Conservation (phyloP, 2,888 invertebrate genomes). For the Cinara cedri region DNA sequence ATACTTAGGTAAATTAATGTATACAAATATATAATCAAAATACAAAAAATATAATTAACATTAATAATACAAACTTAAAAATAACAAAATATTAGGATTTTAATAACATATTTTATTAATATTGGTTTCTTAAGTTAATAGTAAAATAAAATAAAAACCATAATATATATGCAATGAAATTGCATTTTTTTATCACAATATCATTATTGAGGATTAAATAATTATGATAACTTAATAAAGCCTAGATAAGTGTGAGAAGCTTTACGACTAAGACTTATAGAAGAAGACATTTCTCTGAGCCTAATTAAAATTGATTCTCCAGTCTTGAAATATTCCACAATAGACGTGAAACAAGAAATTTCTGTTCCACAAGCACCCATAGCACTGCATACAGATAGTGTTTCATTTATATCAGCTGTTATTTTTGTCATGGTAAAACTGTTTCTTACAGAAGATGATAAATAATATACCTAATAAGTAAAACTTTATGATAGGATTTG, state of each 20-base stretch:
- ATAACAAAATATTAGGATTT: slow-evolving; percentile 18
- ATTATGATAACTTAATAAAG: slow-evolving; percentile 30
- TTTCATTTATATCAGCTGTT: slow-evolving; percentile 33
- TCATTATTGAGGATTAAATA: background rate
- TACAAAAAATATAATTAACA: slow-evolving; percentile 6
- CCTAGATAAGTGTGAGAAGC: slow-evolving; percentile 43
- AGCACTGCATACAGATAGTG: slow-evolving; percentile 41
- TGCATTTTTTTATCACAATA: slow-evolving; percentile 11
- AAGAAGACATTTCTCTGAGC: slow-evolving; percentile 29
- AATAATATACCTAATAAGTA: slow-evolving; percentile 47
- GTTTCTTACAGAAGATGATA: slow-evolving; percentile 41
- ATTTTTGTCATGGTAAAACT: slow-evolving; percentile 43
- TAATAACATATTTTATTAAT: slow-evolving; percentile 27
- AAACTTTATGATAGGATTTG: background rate
- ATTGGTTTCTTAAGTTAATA: background rate
- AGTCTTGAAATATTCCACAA: slow-evolving; percentile 38
- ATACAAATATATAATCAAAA: background rate
- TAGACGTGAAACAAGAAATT: slow-evolving; percentile 46
- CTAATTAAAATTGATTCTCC: slow-evolving; percentile 49
- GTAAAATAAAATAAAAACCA: slow-evolving; percentile 3
- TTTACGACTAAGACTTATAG: slow-evolving; percentile 33
- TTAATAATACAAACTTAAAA: slow-evolving; percentile 15
- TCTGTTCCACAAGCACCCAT: slow-evolving; percentile 35
- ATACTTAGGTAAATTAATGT: slow-evolving; percentile 7
- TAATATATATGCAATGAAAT: background rate